Evolutionary conservation across 2,888 invertebrate species (phyloP), one percentile per base, ranked within the genome.

Genomic region (Thereva unica): DNA sequence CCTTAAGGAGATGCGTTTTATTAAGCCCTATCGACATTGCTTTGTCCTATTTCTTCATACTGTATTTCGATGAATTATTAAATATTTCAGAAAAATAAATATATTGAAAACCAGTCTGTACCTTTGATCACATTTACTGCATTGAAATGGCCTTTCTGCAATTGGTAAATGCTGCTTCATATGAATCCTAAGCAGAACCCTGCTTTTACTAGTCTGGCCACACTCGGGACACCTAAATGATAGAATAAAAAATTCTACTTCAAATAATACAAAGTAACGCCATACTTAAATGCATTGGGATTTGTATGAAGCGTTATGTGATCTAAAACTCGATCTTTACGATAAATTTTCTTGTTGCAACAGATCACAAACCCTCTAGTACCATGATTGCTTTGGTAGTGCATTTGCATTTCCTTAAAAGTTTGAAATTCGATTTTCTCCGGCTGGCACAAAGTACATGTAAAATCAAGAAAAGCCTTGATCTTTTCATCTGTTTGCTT

Each of bases 131-230:
- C 71, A 71, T 45, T 64, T 66, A 8, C 59, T 45, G 47, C 71
- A 71, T 52, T 67, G 41, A 61, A 68, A 71, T 10, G 66, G 64
- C 56, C 69, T 50, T n/a, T 69, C 56, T n/a, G 69, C 69, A 10
- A 55, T 35, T 7, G 71, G 71, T 45, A 71, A 54, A 67, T 71
- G 71, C 42, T 69, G 70, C 54, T 69, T 69, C 70, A 71, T 68
- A 59, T 71, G 71, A 38, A 68, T 68, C 34, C 67, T 50, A 12
- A 71, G 37, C 7, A 70, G 59, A 5, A 68, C 59, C 54, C 69
- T 68, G 55, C 68, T 71, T 67, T 70, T 70, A 56, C 69, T 65
- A 42, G 10, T 64, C 34, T 70, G 70, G 5, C 66, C 65, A 47
- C 71, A 71, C 6, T 59, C 23, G 3, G 70, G 69, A 41, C 71